These are phyloP conservation scores for Nematolebias whitei DNA, from an alignment of 2,113 vertebrate species.

Conservation along the genomic window DNA sequence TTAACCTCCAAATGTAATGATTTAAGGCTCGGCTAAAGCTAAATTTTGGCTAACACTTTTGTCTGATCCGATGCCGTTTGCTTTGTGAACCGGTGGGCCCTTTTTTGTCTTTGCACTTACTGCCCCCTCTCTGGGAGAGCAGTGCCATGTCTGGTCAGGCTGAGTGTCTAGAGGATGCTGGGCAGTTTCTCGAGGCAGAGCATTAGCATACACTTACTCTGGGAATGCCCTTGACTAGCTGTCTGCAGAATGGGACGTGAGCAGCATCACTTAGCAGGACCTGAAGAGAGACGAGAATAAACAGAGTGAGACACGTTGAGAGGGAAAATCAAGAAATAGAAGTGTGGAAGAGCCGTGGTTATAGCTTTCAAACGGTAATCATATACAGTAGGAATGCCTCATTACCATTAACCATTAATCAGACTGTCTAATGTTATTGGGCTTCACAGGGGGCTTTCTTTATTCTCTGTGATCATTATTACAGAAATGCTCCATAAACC, in stretches of 20 bases:
- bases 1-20: no score
- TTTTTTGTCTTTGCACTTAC: conserved; percentile 40
- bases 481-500: conserved; percentile 17
- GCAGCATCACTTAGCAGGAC: conserved; percentile 54
- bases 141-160: conserved; percentile 56
- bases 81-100: conserved; percentile 14
- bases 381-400: conserved; percentile 28
- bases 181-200: conserved; percentile 63
- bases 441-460: conserved; percentile 13
- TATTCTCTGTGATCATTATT: not conserved
- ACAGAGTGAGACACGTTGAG: conserved; percentile 3
- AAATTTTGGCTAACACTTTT: not conserved
- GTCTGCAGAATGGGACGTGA: conserved; percentile 74
- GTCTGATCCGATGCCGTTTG: conserved; percentile 12
- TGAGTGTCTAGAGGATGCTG: conserved; percentile 48
- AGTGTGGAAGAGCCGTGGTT: not conserved
- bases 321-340: conserved; percentile 14
- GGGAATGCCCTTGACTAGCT: conserved; percentile 84
- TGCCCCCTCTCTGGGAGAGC: conserved; percentile 54
- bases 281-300: conserved; percentile 3
- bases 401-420: conserved; percentile 37
- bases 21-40: not conserved
- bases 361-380: conserved; percentile 23
- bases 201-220: conserved; percentile 82
- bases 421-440: conserved; percentile 10